Evolutionary conservation across 37 sponge, comb jelly and placozoan genomes (phyloP).

Genomic region (Ianthella basta): DNA sequence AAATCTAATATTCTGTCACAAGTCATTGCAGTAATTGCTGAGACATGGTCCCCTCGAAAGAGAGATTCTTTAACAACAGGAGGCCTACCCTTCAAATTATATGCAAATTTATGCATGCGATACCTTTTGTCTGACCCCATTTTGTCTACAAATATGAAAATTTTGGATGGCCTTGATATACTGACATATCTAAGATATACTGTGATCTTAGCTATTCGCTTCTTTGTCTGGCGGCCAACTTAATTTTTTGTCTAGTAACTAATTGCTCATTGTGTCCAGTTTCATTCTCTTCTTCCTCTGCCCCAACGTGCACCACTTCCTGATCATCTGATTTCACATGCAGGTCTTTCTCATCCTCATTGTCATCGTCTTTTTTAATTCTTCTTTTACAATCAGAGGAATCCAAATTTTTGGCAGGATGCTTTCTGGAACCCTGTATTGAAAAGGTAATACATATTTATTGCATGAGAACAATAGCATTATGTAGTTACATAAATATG

Average conservation of each 20-base stretch:
- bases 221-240: constrained; percentile 3
- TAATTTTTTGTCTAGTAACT: constrained; percentile 39
- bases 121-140: constrained; percentile 41
- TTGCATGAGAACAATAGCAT: too few relatives aligned
- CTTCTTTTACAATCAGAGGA: too few relatives aligned
- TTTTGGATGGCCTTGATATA: constrained; percentile 18
- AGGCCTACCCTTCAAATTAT: constrained; percentile 35
- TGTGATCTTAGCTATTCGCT: constrained; percentile 11
- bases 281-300: background rate
- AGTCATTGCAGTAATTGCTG: constrained; percentile 2
- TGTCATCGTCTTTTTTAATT: too few relatives aligned
- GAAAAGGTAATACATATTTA: too few relatives aligned
- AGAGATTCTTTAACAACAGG: background rate
- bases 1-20: too few relatives aligned
- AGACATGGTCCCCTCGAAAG: background rate
- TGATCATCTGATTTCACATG: too few relatives aligned
- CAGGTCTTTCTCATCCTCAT: too few relatives aligned
- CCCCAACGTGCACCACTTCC: too few relatives aligned
- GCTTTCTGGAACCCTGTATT: too few relatives aligned
- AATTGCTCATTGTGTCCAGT: background rate
- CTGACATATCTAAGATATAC: constrained; percentile 11
- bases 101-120: constrained; percentile 29
- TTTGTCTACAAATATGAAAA: constrained; percentile 45
- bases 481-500: too few relatives aligned
- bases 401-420: too few relatives aligned